Percentiles rank a stretch among this genome's conserved stretches.
phyloP scores from a whole-genome alignment of 2,888 invertebrate species.

The Lymantria dispar region DNA sequence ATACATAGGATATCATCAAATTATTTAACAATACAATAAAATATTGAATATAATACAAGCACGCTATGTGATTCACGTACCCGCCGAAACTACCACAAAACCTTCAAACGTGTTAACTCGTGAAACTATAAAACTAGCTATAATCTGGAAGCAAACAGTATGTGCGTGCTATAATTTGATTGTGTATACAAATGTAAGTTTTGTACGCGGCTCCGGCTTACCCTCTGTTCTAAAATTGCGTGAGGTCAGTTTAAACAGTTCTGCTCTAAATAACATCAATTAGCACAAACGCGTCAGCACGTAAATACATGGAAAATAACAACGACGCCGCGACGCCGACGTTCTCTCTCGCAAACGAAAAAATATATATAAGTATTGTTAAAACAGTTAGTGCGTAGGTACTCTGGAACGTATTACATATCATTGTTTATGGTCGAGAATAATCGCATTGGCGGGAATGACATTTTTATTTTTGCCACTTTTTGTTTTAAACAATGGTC shows the following conservation, averaged over 20 bases:
- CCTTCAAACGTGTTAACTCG: too few species aligned
- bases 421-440: conserved; percentile 21
- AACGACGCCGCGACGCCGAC: too few species aligned
- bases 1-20: too few species aligned
- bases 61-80: too few species aligned
- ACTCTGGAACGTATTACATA: conserved; percentile 2
- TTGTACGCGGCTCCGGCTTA: background rate
- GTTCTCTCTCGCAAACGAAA: background rate
- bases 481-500: too few species aligned
- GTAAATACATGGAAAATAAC: background rate
- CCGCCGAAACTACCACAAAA: too few species aligned
- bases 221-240: conserved; percentile 1
- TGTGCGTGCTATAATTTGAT: too few species aligned
- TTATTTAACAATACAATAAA: too few species aligned
- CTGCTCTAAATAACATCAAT: conserved; percentile 6
- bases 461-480: conserved; percentile 26
- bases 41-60: too few species aligned
- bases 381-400: conserved; percentile 7
- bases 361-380: conserved; percentile 2
- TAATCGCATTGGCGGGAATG: conserved; percentile 56
- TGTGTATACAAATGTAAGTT: too few species aligned
- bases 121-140: too few species aligned
- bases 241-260: conserved; percentile 2
- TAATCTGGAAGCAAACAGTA: too few species aligned
- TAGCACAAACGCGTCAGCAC: background rate